Percentiles rank a stretch among this genome's conserved stretches.
phyloP scores from a whole-genome alignment of 2,888 invertebrate species.

The Dolichomitus sp. region DNA sequence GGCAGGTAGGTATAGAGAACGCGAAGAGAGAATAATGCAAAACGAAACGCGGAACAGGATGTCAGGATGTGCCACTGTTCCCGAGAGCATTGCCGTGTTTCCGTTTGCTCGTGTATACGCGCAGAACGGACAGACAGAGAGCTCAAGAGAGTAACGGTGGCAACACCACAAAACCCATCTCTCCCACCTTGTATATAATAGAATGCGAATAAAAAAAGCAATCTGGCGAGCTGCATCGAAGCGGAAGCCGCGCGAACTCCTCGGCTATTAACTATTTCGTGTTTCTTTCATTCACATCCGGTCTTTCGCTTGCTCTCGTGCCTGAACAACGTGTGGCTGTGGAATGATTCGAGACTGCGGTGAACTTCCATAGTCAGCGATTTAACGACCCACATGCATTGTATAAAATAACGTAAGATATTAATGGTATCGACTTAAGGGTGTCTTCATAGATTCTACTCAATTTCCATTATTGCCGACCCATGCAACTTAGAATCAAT shows the following conservation, averaged over 20 bases:
- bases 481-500: background rate
- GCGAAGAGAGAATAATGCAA: constrained; percentile 28
- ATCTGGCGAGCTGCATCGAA: constrained; percentile 66
- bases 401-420: background rate
- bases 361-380: constrained; percentile 11
- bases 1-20: background rate
- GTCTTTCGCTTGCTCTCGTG: constrained; percentile 28
- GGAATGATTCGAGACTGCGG: constrained; percentile 63
- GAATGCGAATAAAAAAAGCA: constrained; percentile 72
- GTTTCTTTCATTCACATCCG: constrained; percentile 69
- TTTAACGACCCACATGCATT: constrained; percentile 17
- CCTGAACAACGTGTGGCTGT: constrained; percentile 60
- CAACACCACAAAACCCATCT: constrained; percentile 39
- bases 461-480: background rate
- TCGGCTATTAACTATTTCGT: constrained; percentile 75
- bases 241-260: constrained; percentile 78
- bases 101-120: constrained; percentile 67
- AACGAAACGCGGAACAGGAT: constrained; percentile 61
- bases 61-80: constrained; percentile 59
- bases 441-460: background rate
- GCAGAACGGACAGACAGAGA: constrained; percentile 19
- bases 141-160: constrained; percentile 59
- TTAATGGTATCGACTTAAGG: background rate
- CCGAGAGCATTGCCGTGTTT: constrained; percentile 46
- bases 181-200: constrained; percentile 34